Evolutionary conservation across 1,140 invertebrate genomes (phyloP), one percentile per base, ranked within the genome.

Genomic region (Trialeurodes vaporariorum): DNA sequence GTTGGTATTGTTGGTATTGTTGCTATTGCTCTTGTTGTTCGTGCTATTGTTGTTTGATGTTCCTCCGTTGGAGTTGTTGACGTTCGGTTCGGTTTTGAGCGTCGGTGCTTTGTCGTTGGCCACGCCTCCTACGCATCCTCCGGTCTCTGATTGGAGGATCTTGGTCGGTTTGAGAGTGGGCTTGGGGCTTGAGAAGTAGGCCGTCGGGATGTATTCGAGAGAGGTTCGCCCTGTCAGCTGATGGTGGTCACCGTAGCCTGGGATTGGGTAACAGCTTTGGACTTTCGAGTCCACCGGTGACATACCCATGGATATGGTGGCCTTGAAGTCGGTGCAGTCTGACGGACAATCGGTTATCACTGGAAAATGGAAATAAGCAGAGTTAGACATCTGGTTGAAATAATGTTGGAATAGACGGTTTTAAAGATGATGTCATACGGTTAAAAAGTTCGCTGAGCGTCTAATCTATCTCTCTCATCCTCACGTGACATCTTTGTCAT

Each of bases 161-260:
- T 86, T 85, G 2, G 85, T 80, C 62, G 85, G 83, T 67, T 82
- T 82, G 27, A 82, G 77, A 58, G 77, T 81, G 26, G 81, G 79
- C 59, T 75, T 73, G 25, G n/a, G 40, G 49, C 34, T 65, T n/a
- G 67, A 63, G 68, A 65, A 61, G n/a, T 60, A 27, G 34, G 34
- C 17, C 12, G 67, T 25, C 11, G 67, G 26, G 61, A 68, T 1
- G 26, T 68, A 68, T 26, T 68, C 67, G 25, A 63, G 67, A 11
- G 68, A 67, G 0, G 61, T 27, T 27, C 59, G 12, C 11, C n/a
- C 11, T 63, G 17, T 24, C 34, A 60, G 2, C 71, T 26, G 13
- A 65, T 66, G 25, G 62, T 69, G 70, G 13, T 71, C 68, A 1
- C 71, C 69, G 62, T 74, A 75, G 23, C 64, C 64, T n/a, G 66